These are phyloP conservation scores for Gastrophysa polygoni DNA, from an alignment of 2,888 invertebrate genomes.

Conservation along the genomic window DNA sequence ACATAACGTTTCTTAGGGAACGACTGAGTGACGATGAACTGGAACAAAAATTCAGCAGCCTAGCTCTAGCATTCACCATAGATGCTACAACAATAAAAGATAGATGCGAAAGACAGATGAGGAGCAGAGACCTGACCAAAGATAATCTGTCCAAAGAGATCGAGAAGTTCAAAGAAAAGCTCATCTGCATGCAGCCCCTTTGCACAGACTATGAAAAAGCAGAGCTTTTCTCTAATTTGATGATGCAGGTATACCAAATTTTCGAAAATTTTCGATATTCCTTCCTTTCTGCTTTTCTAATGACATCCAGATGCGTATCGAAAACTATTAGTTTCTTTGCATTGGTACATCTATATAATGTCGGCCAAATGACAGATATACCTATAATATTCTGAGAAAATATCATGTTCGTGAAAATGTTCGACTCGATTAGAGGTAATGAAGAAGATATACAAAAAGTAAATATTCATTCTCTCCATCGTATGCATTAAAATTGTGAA, in stretches of 20 bases:
- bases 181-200: neutral
- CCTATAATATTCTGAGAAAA: no score
- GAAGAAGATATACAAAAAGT: no score
- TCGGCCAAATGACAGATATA: no score
- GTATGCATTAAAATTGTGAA: no score
- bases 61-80: slow-evolving; percentile 65
- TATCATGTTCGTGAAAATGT: no score
- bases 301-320: no score
- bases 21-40: slow-evolving; percentile 54
- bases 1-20: slow-evolving; percentile 45
- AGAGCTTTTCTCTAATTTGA: slow-evolving; percentile 60
- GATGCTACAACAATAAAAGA: slow-evolving; percentile 64
- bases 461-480: no score
- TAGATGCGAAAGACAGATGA: slow-evolving; percentile 62
- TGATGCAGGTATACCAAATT: slow-evolving; percentile 61
- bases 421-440: no score
- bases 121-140: slow-evolving; percentile 65
- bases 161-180: neutral
- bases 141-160: slow-evolving; percentile 61
- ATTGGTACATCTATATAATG: no score
- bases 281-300: no score
- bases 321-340: no score
- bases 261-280: no score
- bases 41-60: slow-evolving; percentile 63
- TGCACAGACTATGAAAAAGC: slow-evolving; percentile 60